Evolutionary conservation across 2,888 invertebrate genomes (phyloP), one percentile per base, ranked within the genome.

Genomic region (Napeogenes sylphis): DNA sequence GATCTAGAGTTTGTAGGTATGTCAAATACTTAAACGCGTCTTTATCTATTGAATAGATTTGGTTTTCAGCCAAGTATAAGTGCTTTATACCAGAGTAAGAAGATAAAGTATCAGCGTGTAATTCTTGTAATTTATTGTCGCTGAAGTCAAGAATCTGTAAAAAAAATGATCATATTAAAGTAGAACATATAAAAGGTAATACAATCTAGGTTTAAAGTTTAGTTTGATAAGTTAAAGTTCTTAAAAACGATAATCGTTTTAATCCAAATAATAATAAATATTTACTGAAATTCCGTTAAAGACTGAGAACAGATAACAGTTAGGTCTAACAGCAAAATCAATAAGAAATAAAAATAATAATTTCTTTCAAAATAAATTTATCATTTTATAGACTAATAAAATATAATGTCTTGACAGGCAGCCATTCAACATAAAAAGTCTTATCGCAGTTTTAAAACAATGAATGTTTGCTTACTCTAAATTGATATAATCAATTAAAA

Each of bases 131-230:
- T 67, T 92, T 88, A 74, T 93, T 93, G 68, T 87, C 87, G 45
- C 91, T 91, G 69, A 91, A 87, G 75, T 93, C 92, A 62, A 93
- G 82, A 59, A 93, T 88, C 93, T 93, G 86, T 42, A 88, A 84
- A 32, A 33, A 60, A 66, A 32, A n/a, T n/a, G 56, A 59, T 38
- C 35, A 60, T 3, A 10, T 33, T 58, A 58, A 47, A 62, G 45
- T 58, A 42, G 57, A 61, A 47, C 12, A 10, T 42, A 10, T 42
- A 42, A 42, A 42, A 55, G 21, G 21, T 21, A 21, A 21, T 21
- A 21, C 21, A 21, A 21, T 21, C 21, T 21, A 21, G 21, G 21
- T 21, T 21, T 21, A 21, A 21, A 21, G 1, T 21, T 21, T 21
- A 21, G 21, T 21, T 21, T 21, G 21, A 21, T 21, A 21, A 21